Evolutionary conservation across 2,888 invertebrate genomes (phyloP).

Genomic region (Reticulitermes lucifugus): DNA sequence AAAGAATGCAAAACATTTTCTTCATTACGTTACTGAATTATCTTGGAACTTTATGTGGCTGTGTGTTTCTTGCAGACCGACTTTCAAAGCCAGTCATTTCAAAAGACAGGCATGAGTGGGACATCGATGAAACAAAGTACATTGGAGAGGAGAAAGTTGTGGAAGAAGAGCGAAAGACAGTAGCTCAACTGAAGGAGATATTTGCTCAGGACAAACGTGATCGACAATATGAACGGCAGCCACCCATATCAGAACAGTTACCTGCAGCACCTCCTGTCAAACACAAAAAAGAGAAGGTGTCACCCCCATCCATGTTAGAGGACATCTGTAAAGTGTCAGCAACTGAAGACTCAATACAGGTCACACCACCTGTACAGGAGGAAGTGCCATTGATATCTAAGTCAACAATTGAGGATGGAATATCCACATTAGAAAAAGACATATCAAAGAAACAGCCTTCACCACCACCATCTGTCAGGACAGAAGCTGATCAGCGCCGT

Average conservation of each 20-base stretch:
- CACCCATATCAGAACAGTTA: slow-evolving; percentile 44
- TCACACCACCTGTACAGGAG: background rate
- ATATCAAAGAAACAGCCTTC: slow-evolving; percentile 34
- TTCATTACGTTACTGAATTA: background rate
- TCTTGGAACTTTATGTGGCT: background rate
- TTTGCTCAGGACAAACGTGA: slow-evolving; percentile 51
- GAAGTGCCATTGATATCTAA: slow-evolving; percentile 30
- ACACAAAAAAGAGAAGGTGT: slow-evolving; percentile 17
- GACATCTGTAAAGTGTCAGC: slow-evolving; percentile 30
- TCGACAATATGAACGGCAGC: slow-evolving; percentile 52
- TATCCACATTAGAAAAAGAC: slow-evolving; percentile 41
- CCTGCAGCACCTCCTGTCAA: background rate
- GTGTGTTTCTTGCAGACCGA: slow-evolving; percentile 30
- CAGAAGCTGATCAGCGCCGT: slow-evolving; percentile 57
- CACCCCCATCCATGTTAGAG: slow-evolving; percentile 36
- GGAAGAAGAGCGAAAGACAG: slow-evolving; percentile 68
- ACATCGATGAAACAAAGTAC: slow-evolving; percentile 78
- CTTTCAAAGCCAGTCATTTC: slow-evolving; percentile 2
- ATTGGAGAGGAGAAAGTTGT: slow-evolving; percentile 83
- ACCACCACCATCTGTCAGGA: slow-evolving; percentile 40
- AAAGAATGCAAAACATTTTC: background rate
- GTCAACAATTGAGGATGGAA: slow-evolving; percentile 35
- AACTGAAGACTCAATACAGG: slow-evolving; percentile 17
- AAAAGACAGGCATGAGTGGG: slow-evolving; percentile 56
- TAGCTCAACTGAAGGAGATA: slow-evolving; percentile 52